Conservation (phyloP, 2,797 vertebrate species). For the Leptodactylus fallax region DNA sequence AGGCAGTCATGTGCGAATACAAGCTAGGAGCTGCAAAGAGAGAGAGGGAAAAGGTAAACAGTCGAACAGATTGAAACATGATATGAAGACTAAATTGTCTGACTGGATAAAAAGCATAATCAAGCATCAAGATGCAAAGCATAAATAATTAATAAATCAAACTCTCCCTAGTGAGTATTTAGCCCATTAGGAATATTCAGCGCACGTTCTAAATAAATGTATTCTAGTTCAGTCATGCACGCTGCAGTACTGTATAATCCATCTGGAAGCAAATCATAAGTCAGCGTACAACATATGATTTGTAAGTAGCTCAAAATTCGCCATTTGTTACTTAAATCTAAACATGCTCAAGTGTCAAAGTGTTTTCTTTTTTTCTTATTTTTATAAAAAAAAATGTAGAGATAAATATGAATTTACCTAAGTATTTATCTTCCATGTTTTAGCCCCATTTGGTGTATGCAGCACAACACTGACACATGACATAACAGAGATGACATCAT, state of each 20-base stretch:
- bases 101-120: conserved; percentile 48
- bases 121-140: conserved; percentile 30
- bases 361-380: neutral
- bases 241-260: conserved; percentile 16
- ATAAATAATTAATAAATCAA: conserved; percentile 51
- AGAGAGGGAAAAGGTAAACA: conserved; percentile 47
- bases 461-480: neutral
- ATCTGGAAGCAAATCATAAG: conserved; percentile 36
- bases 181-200: conserved; percentile 15
- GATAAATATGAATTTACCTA: neutral
- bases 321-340: neutral
- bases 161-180: conserved; percentile 24
- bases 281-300: neutral
- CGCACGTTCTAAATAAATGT: conserved; percentile 28
- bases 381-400: neutral
- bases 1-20: conserved; percentile 69
- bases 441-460: too few species aligned
- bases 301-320: conserved; percentile 35
- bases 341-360: conserved; percentile 5
- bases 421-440: neutral
- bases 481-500: neutral
- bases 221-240: conserved; percentile 15
- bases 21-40: conserved; percentile 70
- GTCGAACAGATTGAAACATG: conserved; percentile 10
- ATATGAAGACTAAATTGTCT: conserved; percentile 32